Conservation (phyloP, 2,113 vertebrate genomes). For the Nansenia antarctica region DNA sequence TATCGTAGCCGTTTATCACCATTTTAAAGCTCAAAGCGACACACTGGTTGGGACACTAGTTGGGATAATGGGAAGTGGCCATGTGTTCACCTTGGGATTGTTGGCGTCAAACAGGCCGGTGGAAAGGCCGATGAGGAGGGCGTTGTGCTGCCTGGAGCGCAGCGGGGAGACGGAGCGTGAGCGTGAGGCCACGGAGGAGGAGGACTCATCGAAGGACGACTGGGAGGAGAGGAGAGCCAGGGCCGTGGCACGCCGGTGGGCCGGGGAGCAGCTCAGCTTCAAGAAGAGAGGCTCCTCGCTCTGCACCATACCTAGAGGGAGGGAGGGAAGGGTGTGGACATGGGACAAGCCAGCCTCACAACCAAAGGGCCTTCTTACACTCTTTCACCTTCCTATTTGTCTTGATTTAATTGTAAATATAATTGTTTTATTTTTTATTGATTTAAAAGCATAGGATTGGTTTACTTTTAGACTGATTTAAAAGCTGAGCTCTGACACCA, state of each 20-base stretch:
- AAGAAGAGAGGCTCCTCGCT: slow-evolving; percentile 80
- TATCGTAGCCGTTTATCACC: no score
- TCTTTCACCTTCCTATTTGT: no score
- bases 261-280: slow-evolving; percentile 73
- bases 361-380: neutral
- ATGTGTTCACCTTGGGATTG: slow-evolving; percentile 90
- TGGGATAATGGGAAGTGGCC: neutral
- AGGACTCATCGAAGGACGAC: slow-evolving; percentile 85
- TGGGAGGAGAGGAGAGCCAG: slow-evolving; percentile 81
- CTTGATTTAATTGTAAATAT: no score
- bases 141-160: slow-evolving; percentile 79
- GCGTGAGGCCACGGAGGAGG: slow-evolving; percentile 76
- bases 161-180: slow-evolving; percentile 88
- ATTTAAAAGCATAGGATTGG: no score
- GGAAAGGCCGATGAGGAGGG: slow-evolving; percentile 90
- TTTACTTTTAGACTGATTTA: no score
- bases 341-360: neutral
- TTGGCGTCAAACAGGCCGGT: slow-evolving; percentile 95
- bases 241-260: slow-evolving; percentile 69
- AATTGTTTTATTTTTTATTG: no score
- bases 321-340: neutral
- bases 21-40: no score
- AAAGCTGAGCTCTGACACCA: neutral
- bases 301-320: slow-evolving; percentile 35
- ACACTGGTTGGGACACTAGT: no score